These are phyloP conservation scores for Gracilinanus agilis DNA, from an alignment of 2,113 vertebrate species.

Conservation along the genomic window DNA sequence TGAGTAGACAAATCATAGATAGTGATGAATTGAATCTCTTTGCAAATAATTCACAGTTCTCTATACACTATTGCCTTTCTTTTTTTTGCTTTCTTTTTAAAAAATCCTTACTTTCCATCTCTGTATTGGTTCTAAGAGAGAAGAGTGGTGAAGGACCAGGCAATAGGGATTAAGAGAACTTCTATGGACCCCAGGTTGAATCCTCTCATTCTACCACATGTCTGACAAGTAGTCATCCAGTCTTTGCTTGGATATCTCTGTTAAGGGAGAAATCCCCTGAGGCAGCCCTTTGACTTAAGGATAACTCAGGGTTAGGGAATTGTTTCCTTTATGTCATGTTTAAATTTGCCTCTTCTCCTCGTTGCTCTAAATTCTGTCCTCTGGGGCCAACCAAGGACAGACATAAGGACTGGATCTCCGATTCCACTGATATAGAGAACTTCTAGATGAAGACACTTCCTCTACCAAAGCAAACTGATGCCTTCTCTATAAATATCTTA, in stretches of 20 bases:
- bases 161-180: too few species aligned
- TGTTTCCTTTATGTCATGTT: background rate
- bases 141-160: too few species aligned
- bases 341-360: too few species aligned
- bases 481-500: background rate
- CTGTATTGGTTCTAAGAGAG: too few species aligned
- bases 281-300: background rate
- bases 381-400: background rate
- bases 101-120: too few species aligned
- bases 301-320: background rate
- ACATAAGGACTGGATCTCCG: background rate
- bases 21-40: too few species aligned
- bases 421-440: background rate
- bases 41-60: too few species aligned
- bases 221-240: background rate
- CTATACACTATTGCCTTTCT: too few species aligned
- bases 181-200: background rate
- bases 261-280: background rate
- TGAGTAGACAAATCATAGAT: too few species aligned
- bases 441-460: background rate
- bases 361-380: background rate
- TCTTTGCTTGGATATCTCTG: background rate
- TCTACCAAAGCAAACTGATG: background rate
- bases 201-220: background rate
- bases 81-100: too few species aligned